These are phyloP conservation scores for Himalopsyche japonica DNA, from an alignment of 2,888 invertebrate species.

Conservation along the genomic window DNA sequence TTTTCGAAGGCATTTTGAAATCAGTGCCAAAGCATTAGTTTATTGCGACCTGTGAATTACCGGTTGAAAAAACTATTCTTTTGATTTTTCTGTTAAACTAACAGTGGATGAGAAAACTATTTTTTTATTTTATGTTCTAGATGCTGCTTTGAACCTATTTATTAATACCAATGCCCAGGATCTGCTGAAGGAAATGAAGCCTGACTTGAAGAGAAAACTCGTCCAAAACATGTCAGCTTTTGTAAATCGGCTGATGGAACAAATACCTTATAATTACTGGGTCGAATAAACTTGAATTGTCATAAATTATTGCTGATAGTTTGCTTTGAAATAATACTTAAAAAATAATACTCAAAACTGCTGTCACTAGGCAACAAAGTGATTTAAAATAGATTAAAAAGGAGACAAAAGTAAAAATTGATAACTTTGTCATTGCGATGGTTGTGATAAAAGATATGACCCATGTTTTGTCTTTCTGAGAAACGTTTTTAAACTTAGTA, in stretches of 20 bases:
- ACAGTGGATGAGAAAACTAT: not conserved
- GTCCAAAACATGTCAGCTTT: constrained; percentile 76
- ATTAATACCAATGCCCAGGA: constrained; percentile 87
- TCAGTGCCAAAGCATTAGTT: too few species aligned
- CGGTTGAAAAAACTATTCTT: too few species aligned
- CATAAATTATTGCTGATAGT: not conserved
- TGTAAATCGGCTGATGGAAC: constrained; percentile 72
- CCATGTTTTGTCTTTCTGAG: too few species aligned
- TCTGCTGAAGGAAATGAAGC: constrained; percentile 84
- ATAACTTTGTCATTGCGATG: too few species aligned
- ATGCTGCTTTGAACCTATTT: constrained; percentile 82
- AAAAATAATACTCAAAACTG: not conserved
- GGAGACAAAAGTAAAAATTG: too few species aligned
- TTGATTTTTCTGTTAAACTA: too few species aligned
- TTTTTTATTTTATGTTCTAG: constrained; percentile 53
- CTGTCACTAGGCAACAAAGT: not conserved
- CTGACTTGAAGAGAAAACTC: constrained; percentile 75
- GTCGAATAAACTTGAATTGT: constrained; percentile 48
- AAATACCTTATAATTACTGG: constrained; percentile 81
- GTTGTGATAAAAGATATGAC: too few species aligned
- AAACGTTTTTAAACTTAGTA: too few species aligned
- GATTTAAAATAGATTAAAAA: not conserved
- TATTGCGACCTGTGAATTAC: too few species aligned
- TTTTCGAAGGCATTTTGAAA: too few species aligned
- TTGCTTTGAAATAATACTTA: not conserved